Evolutionary conservation across 2,888 invertebrate genomes (phyloP).

Genomic region (Synanthedon myopaeformis): DNA sequence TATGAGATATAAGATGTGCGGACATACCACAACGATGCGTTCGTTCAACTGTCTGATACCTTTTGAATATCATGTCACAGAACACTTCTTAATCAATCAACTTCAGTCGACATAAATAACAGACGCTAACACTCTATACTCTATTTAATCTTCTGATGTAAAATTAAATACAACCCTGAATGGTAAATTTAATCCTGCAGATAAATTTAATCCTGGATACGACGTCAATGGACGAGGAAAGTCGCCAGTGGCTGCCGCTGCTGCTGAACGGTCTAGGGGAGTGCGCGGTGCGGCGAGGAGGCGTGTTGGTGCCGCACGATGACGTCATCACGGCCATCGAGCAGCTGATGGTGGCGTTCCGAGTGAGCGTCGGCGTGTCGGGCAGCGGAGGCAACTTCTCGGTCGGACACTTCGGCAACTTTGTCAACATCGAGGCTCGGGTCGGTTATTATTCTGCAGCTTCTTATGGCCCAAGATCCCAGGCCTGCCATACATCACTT

Average conservation of each 20-base stretch:
- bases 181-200: too few relatives aligned
- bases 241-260: slow-evolving; percentile 80
- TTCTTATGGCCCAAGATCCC: too few relatives aligned
- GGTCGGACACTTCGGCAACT: slow-evolving; percentile 79
- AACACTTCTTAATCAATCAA: too few relatives aligned
- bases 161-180: too few relatives aligned
- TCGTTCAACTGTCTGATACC: too few relatives aligned
- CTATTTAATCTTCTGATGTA: too few relatives aligned
- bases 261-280: slow-evolving; percentile 81
- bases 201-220: slow-evolving; percentile 81
- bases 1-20: too few relatives aligned
- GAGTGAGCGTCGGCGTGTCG: slow-evolving; percentile 72
- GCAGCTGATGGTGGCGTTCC: slow-evolving; percentile 76
- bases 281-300: slow-evolving; percentile 75
- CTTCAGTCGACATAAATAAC: too few relatives aligned
- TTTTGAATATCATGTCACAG: too few relatives aligned
- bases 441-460: slow-evolving; percentile 34
- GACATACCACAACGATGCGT: too few relatives aligned
- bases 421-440: slow-evolving; percentile 75
- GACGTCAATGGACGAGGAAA: slow-evolving; percentile 63
- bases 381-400: slow-evolving; percentile 71
- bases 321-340: slow-evolving; percentile 84
- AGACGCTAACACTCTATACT: too few relatives aligned
- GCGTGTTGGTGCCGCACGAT: slow-evolving; percentile 71
- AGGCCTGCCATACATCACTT: too few relatives aligned